Base-by-base conservation (phyloP, 2,888 invertebrate genomes). In the Autographa pulchrina region DNA sequence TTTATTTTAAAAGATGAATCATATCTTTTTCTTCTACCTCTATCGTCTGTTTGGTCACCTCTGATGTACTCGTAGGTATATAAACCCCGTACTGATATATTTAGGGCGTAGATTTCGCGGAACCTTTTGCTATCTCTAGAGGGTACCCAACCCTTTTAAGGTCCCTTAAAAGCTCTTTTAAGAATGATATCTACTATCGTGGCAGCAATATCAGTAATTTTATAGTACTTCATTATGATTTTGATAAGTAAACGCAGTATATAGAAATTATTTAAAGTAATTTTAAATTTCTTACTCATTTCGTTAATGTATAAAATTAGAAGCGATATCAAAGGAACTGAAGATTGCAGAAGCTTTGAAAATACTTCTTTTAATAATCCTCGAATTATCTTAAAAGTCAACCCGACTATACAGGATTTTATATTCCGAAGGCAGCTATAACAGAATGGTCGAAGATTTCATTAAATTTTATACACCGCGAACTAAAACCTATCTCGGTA, bases 401-500 rank as follows among this genome's bases (percentile, higher is more conserved):
- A 67, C 43, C 60, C 43, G 16, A 70, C 56, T 62, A 48, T 78
- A 77, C 67, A 62, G 25, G 61, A 59, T 67, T 77, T 66, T 68
- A 66, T 80, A 62, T 68, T 65, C 62, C 32, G 35, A 75, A 77
- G 48, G 20, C 8, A 31, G 72, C 69, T 64, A 48, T 60, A 69
- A 56, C 68, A 52, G 62, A 43, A 66, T n/a, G 64, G 58, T 59
- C 68, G 65, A 72, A 54, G 58, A 56, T 75, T 81, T 81, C 70
- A 83, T 82, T 72, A 82, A 78, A 74, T 81, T 75, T 69, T 65
- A 72, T 74, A 75, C 64, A 31, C 54, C 20, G 58, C 73, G 64
- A 69, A 80, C 70, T 77, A 81, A 60, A 75, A 82, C 71, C 69
- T 75, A 78, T 81, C 79, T 79, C 14, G 41, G 74, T 72, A 72